Evolutionary conservation across 2,113 vertebrate species (phyloP).

Genomic region (Ramphastos sulfuratus): DNA sequence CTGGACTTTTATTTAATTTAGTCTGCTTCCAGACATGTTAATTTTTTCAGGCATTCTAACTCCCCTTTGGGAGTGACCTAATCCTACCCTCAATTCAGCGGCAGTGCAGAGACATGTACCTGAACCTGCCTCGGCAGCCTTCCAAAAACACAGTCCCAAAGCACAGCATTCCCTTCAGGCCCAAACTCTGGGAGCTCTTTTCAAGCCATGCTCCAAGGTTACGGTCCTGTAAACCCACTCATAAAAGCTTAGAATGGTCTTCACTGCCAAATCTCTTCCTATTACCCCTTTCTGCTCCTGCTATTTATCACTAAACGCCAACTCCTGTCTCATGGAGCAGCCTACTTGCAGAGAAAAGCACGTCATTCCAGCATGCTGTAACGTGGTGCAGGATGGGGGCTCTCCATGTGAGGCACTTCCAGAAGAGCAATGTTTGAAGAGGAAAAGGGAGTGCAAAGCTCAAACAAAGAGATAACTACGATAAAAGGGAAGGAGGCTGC

Average conservation of each 20-base stretch:
- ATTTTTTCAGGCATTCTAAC: not conserved
- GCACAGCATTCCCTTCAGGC: not conserved
- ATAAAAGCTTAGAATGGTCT: not conserved
- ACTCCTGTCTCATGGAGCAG: not conserved
- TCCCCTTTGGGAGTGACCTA: not conserved
- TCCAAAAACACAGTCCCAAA: not conserved
- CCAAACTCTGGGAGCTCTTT: not conserved
- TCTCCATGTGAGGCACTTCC: not conserved
- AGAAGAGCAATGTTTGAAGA: not conserved
- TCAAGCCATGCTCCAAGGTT: not conserved
- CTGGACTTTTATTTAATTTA: not conserved
- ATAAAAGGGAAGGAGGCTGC: not conserved
- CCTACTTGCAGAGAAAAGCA: not conserved
- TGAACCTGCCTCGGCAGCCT: not conserved
- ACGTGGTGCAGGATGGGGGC: fast-evolving
- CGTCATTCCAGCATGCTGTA: not conserved
- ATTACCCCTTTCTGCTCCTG: not conserved
- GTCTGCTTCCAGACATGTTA: not conserved
- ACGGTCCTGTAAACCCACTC: slow-evolving; percentile 19
- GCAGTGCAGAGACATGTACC: not conserved
- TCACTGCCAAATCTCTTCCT: slow-evolving; percentile 4
- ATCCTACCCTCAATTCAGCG: not conserved
- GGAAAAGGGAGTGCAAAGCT: not conserved
- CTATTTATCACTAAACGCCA: slow-evolving; percentile 22
- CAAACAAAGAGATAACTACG: not conserved